Base-by-base conservation (phyloP, 2,113 vertebrate genomes). In the Pluvianellus socialis region DNA sequence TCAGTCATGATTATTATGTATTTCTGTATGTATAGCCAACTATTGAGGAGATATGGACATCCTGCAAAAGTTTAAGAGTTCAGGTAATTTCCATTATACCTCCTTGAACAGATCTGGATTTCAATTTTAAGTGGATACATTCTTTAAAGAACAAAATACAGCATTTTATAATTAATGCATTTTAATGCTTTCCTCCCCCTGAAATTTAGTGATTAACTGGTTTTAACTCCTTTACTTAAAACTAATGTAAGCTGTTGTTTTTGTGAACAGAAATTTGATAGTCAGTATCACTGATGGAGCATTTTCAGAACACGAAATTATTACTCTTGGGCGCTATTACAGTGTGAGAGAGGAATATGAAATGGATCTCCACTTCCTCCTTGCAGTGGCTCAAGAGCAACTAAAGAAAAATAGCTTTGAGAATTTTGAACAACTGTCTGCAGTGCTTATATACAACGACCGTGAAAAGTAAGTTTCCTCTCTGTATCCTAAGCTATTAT, bases 341-440 rank as follows among this genome's bases (percentile, higher is more conserved):
- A 79, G 97, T 6, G 87, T 96, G 33, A 96, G 73, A 52, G 70
- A 98, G 79, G 91, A 96, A 45, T 67, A 79, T 4, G 95, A 97
- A 71, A 58, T 55, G 66, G 97, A 99, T 23, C 24, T 97, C 63
- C 86, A 82, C n/a, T 45, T 96, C 72, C 96, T 99, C 92, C 91
- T 99, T 88, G 97, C 98, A 30, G 75, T 97, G 49, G 98, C 98
- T 77, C 99, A 99, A 93, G 97, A 99, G 82, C 94, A 98, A 62
- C 97, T 99, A 45, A 99, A 97, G 96, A 99, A 98, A 98, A 98
- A 98, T 8, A 27, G 55, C 67, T 99, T 99, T 97, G 98, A 99
- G 44, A 89, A 97, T 92, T 98, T 99, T 84, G 96, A 97, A 12
- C 97, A 97, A 44, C 90, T 99, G 72, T 59, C 95, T 90, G 93